Percentiles rank a stretch among this genome's conserved stretches.
phyloP scores from a whole-genome alignment of 1,140 invertebrate genomes.

The Brachionus manjavacas region DNA sequence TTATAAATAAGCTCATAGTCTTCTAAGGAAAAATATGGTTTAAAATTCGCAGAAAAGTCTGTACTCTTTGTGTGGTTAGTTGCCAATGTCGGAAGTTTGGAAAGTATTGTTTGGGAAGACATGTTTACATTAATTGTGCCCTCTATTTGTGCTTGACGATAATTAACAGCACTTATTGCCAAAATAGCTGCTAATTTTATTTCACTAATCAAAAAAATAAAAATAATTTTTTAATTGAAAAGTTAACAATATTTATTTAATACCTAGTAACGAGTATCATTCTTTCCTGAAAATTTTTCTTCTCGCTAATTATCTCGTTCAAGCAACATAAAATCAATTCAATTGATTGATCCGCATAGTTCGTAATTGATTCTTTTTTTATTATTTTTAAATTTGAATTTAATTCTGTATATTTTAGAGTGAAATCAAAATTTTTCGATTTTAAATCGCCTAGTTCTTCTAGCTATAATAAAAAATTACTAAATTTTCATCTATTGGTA shows the following conservation, averaged over 20 bases:
- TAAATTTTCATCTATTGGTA: not conserved
- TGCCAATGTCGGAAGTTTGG: not conserved
- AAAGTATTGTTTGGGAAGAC: not conserved
- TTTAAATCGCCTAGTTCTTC: constrained; percentile 8
- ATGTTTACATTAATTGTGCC: constrained; percentile 30
- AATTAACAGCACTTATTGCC: not conserved
- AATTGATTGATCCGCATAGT: not conserved
- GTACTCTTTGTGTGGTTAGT: not conserved
- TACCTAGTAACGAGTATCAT: not conserved
- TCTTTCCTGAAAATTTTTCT: not conserved
- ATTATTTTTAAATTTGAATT: not conserved
- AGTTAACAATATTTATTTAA: not conserved
- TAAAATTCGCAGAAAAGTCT: not conserved
- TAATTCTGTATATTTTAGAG: not conserved
- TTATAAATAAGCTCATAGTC: not conserved
- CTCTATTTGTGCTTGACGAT: constrained; percentile 9
- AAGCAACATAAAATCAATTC: not conserved
- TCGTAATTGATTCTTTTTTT: not conserved
- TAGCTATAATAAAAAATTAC: not conserved
- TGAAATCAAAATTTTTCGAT: not conserved
- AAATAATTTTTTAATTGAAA: not conserved
- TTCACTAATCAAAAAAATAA: not conserved
- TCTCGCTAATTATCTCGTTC: not conserved
- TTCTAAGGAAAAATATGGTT: not conserved
- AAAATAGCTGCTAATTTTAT: not conserved